Percentiles rank a stretch among this genome's conserved stretches.
Evolutionary conservation across 1,140 invertebrate genomes (phyloP).

Genomic region (Agrilus planipennis): DNA sequence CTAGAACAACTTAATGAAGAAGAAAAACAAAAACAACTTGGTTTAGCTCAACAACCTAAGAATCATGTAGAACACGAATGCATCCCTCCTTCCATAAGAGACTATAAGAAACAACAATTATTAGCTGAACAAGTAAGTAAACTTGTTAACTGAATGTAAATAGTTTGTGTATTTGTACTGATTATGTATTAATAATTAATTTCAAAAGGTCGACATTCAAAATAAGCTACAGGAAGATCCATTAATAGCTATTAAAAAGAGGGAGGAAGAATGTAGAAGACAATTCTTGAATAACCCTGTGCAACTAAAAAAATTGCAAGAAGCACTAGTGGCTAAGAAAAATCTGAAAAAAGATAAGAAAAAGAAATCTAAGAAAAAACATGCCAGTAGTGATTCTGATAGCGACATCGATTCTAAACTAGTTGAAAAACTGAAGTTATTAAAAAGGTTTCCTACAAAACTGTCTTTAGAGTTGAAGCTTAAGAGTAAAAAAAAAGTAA

Average conservation of each 20-base stretch:
- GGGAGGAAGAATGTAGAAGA: constrained; percentile 68
- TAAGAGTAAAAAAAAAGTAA: constrained; percentile 44
- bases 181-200: neutral
- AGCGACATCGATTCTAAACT: constrained; percentile 38
- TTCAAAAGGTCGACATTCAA: constrained; percentile 51
- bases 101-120: constrained; percentile 41
- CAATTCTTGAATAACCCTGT: constrained; percentile 83
- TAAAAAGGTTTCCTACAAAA: constrained; percentile 25
- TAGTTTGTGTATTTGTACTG: neutral
- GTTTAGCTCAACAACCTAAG: constrained; percentile 36
- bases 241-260: constrained; percentile 69
- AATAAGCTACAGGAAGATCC: constrained; percentile 86
- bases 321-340: constrained; percentile 54
- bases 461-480: constrained; percentile 30
- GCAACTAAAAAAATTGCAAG: constrained; percentile 70
- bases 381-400: constrained; percentile 28
- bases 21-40: constrained; percentile 42
- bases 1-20: constrained; percentile 55
- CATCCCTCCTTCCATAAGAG: constrained; percentile 60
- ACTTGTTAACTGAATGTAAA: neutral
- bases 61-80: constrained; percentile 64
- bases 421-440: constrained; percentile 37
- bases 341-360: constrained; percentile 38
- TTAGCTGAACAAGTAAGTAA: constrained; percentile 41
- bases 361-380: constrained; percentile 45